Evolutionary conservation across 2,113 vertebrate species (phyloP), one percentile per base, ranked within the genome.

Genomic region (Merops nubicus): DNA sequence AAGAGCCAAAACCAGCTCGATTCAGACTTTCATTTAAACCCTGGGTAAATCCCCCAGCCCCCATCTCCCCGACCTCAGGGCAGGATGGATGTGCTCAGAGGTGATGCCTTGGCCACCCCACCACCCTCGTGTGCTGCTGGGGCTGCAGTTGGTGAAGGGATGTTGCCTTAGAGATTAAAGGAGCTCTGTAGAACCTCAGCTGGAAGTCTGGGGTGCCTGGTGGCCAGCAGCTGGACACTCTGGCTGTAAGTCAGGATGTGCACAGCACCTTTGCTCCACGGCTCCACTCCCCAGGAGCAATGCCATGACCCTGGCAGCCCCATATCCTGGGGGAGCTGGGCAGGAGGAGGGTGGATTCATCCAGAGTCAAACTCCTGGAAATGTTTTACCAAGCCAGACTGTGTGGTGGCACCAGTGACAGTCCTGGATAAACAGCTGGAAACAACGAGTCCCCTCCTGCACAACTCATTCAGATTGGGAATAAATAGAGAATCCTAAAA

Each of bases 81-180:
- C 59, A 65, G n/a, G 26, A 33, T 38, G 0, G 0, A 48, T 6
- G 42, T 3, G 0, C 45, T 13, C 4, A 12, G 26, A 31, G 22
- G n/a, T 0, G 5, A 75, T 22, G 56, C 53, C 70, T 23, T 17
- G 2, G 38, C 43, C n/a, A 9, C 22, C 11, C 0, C 56, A 15
- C 34, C 3, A 0, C 36, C 6, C 28, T 18, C 2, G 0, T 2
- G 0, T 1, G 11, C 75, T 0, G 1, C 0, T 16, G 36, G 38
- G 10, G 78, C 70, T 34, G 56, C 9, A 6, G 36, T 19, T 34
- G 36, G 67, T 2, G 6, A 22, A 11, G 53, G 29, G 19, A 34
- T 4, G 22, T 4, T 12, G 15, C 16, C 22, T 42, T 13, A 4
- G 0, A 16, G 73, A 21, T 34, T 34, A 19, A 51, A n/a, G 13